Evolutionary conservation across 2,888 invertebrate species (phyloP), one percentile per base, ranked within the genome.

Genomic region (Dascillus cervinus): DNA sequence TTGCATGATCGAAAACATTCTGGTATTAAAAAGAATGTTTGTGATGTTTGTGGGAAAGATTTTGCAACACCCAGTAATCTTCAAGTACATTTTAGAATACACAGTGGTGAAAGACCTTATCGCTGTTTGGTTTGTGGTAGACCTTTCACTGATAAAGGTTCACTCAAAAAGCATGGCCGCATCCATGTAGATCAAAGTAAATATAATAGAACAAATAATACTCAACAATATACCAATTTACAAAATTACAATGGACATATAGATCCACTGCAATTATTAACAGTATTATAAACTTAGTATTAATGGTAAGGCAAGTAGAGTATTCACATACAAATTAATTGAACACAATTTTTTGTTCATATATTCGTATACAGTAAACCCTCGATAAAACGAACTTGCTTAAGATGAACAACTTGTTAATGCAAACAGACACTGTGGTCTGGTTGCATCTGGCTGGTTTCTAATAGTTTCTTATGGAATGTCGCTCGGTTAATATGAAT

Each of bases 81-180:
- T 10, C 30, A 50, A 4, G 44, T 56, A 3, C 58, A 59, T 29
- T 39, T 43, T 9, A 43, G 56, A 17, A 49, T 49, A 2, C 58
- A 59, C 22, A 55, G 50, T 11, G 58, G 57, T 1, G 56, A 55
- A 32, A 50, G 49, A 19, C 57, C 56, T 1, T 58, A 47, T 35
- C 24, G 34, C 15, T 58, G 57, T 37, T 26, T 14, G 0, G 24
- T 35, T 2, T 53, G 53, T 30, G 32, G 29, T 3, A 40, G 40
- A 23, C 33, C 37, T 4, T 53, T 52, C 32, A 37, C 47, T 8
- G 47, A 52, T 33, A 52, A 50, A 32, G 42, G 53, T 14, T 44
- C 47, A 1, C 30, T 52, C 9, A 52, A 47, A 28, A 54, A 52
- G 31, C 53, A 54, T 30, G 20, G 24, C 2, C 44, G 42, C 30